phyloP scores from a whole-genome alignment of 2,797 vertebrate species.

The Stomatorhinus walkeri region DNA sequence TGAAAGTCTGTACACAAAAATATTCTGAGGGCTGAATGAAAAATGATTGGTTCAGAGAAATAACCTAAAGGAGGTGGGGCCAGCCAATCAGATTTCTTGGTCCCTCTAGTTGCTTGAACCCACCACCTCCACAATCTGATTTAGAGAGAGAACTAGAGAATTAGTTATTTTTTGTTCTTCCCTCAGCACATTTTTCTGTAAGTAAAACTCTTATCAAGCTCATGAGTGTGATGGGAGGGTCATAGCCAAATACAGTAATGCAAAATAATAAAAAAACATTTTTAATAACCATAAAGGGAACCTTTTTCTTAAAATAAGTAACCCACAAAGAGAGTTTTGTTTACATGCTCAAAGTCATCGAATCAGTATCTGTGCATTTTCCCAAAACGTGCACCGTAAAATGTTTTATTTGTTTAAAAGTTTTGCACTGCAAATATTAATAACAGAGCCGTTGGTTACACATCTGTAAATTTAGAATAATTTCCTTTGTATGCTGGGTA shows the following conservation, averaged over 20 bases:
- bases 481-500: not conserved
- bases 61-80: not conserved
- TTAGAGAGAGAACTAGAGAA: not conserved
- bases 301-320: not conserved
- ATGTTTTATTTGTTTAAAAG: not conserved
- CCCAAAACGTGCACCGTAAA: not conserved
- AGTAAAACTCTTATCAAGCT: not conserved
- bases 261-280: not conserved
- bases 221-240: not conserved
- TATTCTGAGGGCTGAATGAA: not conserved
- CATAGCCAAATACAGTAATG: constrained; percentile 35
- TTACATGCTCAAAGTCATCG: not conserved
- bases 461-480: not conserved
- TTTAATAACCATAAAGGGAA: not conserved
- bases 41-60: not conserved
- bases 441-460: not conserved
- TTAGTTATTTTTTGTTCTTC: not conserved
- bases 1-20: not conserved
- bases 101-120: not conserved
- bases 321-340: not conserved
- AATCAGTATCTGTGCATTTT: not conserved
- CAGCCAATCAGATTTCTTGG: not conserved
- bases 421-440: constrained; percentile 39
- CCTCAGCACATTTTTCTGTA: not conserved
- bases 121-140: not conserved